These are phyloP conservation scores for Motacilla tschutschensis DNA, from an alignment of 2,113 vertebrate genomes.

Conservation along the genomic window DNA sequence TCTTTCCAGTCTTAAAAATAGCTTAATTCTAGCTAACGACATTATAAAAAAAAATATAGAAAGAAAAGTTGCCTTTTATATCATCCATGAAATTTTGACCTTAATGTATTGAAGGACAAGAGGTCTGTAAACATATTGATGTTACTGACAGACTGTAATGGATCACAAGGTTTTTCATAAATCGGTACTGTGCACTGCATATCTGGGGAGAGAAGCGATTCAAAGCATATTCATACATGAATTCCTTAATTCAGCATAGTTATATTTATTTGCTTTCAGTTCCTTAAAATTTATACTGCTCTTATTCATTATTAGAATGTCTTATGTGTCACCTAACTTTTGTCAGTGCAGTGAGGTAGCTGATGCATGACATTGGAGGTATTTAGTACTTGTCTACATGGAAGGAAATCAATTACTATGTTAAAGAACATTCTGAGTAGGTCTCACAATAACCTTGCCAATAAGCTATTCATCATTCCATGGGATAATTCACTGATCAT, in stretches of 20 bases:
- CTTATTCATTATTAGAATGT: background rate
- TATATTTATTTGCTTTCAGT: background rate
- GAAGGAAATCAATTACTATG: background rate
- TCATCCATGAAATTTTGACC: background rate
- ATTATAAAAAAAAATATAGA: background rate
- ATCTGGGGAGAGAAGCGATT: background rate
- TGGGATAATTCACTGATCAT: background rate
- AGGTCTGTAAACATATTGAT: background rate
- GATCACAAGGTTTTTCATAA: background rate
- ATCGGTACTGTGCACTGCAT: background rate
- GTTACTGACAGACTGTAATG: background rate
- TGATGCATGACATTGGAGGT: background rate
- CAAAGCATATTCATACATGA: background rate
- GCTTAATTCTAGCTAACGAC: background rate
- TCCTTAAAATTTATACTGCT: background rate
- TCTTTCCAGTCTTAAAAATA: background rate
- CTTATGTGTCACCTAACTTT: background rate
- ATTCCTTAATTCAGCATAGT: background rate
- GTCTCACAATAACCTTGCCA: background rate
- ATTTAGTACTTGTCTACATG: background rate
- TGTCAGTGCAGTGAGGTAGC: background rate
- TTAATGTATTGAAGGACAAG: background rate
- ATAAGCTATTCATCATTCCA: background rate
- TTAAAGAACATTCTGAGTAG: background rate
- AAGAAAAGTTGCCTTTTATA: background rate